Percentiles rank a stretch among this genome's conserved stretches.
These are phyloP conservation scores for Berghia stephanieae DNA, from an alignment of 1,140 invertebrate species.

Conservation along the genomic window DNA sequence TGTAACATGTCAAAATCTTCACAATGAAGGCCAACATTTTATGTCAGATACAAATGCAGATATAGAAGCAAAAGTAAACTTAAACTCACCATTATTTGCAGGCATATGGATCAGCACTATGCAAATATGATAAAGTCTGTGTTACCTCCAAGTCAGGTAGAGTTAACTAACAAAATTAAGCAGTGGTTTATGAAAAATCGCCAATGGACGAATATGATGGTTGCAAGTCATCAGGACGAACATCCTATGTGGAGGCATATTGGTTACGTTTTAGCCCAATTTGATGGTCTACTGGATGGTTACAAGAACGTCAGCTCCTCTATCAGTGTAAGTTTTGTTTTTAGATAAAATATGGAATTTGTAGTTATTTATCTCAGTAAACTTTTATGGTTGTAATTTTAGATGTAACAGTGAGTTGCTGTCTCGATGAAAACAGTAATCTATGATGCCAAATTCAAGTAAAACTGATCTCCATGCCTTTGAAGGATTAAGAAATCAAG, in stretches of 20 bases:
- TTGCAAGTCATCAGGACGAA: conserved; percentile 36
- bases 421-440: background rate
- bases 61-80: no score
- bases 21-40: no score
- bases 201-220: conserved; percentile 48
- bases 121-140: background rate
- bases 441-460: background rate
- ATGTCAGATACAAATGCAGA: no score
- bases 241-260: conserved; percentile 56
- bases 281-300: conserved; percentile 53
- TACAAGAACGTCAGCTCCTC: no score
- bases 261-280: conserved; percentile 50
- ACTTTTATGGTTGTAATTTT: no score
- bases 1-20: no score
- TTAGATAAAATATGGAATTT: conserved; percentile 30
- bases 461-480: background rate
- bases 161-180: background rate
- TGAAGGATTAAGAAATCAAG: no score
- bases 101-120: conserved; percentile 26
- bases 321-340: no score
- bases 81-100: no score
- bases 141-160: background rate
- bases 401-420: no score
- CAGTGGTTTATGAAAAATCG: conserved; percentile 48
- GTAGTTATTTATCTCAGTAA: background rate